Evolutionary conservation across 2,797 vertebrate genomes (phyloP), one percentile per base, ranked within the genome.

Genomic region (Peromyscus melanophrys): DNA sequence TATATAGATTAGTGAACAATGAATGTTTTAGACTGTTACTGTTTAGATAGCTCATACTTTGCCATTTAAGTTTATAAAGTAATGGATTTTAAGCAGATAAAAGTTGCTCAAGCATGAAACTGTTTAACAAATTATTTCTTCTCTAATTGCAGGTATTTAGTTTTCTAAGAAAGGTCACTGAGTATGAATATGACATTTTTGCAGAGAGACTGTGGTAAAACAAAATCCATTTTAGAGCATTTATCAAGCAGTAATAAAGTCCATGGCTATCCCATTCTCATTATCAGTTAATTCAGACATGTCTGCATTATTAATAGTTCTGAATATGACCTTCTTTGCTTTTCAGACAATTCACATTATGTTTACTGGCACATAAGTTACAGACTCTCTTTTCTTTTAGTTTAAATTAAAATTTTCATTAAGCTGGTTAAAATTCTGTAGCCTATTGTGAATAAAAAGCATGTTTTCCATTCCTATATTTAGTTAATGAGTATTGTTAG

Each of bases 151-250:
- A 96, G 12, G 95, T 89, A 98, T 95, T 96, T 97, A 97, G 67
- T 96, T 97, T 97, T 89, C 43, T 80, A 96, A 21, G 69, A 98
- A 98, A 98, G 96, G 83, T 98, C 97, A 98, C 90, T 97, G 87
- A 97, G 88, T 97, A 94, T 96, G 98, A 98, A 98, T 98, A 96
- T 96, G 94, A 97, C 97, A 98, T 98, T 98, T 98, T 97, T 98
- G 46, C 97, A 98, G 97, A 83, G 43, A 96, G 76, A 86, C 69
- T 97, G 5, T 96, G 89, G 37, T 92, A 92, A 98, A 98, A 97
- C 77, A 97, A 95, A 97, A 97, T 98, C 93, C 97, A 92, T 98
- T 97, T 93, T 97, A 97, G 98, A 69, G 57, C 46, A 96, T 98
- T 98, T 98, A 97, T 97, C 94, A 97, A 59, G 95, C 69, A 90